phyloP scores from a whole-genome alignment of 2,797 vertebrate species.

The Ispidina picta region DNA sequence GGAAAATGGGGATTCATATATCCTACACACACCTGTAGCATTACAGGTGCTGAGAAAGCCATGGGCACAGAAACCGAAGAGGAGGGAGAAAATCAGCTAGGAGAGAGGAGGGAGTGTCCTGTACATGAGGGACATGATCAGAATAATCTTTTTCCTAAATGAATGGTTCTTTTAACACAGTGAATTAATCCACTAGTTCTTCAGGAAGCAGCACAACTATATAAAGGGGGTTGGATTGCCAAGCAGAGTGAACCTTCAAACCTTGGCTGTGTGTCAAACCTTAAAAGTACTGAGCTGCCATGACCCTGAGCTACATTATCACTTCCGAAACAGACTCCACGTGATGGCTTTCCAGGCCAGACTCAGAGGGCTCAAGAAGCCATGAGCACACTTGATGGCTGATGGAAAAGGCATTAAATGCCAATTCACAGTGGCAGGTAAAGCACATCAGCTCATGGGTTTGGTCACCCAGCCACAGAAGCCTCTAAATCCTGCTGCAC shows the following conservation, averaged over 20 bases:
- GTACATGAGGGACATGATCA: background rate
- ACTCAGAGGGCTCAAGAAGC: background rate
- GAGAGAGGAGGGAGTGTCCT: background rate
- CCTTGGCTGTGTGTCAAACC: slow-evolving; percentile 44
- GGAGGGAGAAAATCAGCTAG: background rate
- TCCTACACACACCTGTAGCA: background rate
- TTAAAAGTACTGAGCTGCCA: slow-evolving; percentile 9
- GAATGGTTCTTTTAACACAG: background rate
- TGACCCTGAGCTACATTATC: background rate
- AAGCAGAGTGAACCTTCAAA: background rate
- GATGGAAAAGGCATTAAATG: background rate
- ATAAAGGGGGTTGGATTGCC: slow-evolving; percentile 19
- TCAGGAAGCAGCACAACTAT: background rate
- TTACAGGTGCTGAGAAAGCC: background rate
- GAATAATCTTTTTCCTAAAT: background rate
- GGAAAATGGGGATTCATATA: background rate
- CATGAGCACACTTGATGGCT: background rate
- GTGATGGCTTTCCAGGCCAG: background rate
- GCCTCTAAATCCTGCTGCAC: background rate
- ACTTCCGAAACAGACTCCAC: background rate
- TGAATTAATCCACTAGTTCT: background rate
- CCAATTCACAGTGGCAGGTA: background rate
- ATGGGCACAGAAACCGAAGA: background rate
- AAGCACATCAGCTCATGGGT: background rate
- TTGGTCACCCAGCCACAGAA: background rate